Base-by-base conservation (phyloP, 2,113 vertebrate genomes). In the Phainopepla nitens region DNA sequence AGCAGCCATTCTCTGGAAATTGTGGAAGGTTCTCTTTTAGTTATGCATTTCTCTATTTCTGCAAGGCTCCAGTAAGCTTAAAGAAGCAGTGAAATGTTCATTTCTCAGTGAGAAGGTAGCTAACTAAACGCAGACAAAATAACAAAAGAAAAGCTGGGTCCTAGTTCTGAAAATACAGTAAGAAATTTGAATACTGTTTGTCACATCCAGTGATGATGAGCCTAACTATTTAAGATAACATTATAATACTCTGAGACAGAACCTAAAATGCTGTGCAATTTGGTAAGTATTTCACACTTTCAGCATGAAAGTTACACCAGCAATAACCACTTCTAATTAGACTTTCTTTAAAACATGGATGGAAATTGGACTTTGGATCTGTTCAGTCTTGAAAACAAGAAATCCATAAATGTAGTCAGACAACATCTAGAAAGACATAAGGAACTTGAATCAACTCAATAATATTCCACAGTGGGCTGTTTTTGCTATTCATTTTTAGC, bases 361-460 rank as follows among this genome's bases (percentile, higher is more conserved):
- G 13, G 54, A 90, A 88, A 90, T 80, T 45, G 61, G 50, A 91
- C 76, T 93, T 94, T 82, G 61, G 7, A n/a, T 81, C 47, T 51
- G 47, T 56, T 89, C 51, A n/a, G 33, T 78, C 80, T 51, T 87
- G 44, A 89, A 81, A 92, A 87, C 33, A 86, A 89, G 45, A 94
- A 93, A 95, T 90, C 60, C 61, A 89, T 94, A 90, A 80, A 66
- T 25, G 33, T 70, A 81, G 76, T 82, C 68, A 78, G 76, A 70
- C 65, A 68, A 5, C 13, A 3, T 11, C 68, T 91, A 90, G 47
- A 58, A 95, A 81, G 68, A 68, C 20, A 36, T n/a, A 87, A 71
- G 66, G 31, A 92, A 56, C 33, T 57, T 60, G 35, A 70, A 89
- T 84, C 35, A 41, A 54, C 51, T 58, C 70, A 31, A 25, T 62